Evolutionary conservation across 2,888 invertebrate species (phyloP).

Genomic region (Sicus ferrugineus): DNA sequence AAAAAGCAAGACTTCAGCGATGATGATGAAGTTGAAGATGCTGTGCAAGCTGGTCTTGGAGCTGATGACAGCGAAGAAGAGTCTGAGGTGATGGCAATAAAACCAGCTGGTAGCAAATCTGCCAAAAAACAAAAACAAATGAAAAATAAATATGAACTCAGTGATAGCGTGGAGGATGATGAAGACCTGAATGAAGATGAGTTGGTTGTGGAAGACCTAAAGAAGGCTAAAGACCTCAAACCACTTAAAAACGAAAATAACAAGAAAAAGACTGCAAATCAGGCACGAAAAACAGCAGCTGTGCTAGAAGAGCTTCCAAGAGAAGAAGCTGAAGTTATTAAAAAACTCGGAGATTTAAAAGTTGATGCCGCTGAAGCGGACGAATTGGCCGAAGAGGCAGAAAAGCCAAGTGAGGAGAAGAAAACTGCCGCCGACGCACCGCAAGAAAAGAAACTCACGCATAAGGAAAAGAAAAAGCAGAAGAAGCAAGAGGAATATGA

Average conservation of each 20-base stretch:
- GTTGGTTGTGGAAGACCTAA: not conserved
- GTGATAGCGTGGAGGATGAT: slow-evolving; percentile 55
- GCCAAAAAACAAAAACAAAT: slow-evolving; percentile 57
- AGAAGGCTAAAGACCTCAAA: not conserved
- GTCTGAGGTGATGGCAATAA: slow-evolving; percentile 40
- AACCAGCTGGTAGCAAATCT: slow-evolving; percentile 55
- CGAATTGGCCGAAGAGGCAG: slow-evolving; percentile 38
- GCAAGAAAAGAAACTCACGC: slow-evolving; percentile 80
- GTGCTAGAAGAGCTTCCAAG: slow-evolving; percentile 64
- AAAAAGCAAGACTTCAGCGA: slow-evolving; percentile 55
- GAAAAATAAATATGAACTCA: slow-evolving; percentile 46
- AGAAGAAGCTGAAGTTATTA: slow-evolving; percentile 32
- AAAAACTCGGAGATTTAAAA: slow-evolving; percentile 36
- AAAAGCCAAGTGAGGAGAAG: slow-evolving; percentile 45
- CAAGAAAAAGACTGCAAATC: not conserved
- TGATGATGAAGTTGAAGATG: slow-evolving; percentile 50
- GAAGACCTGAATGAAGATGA: slow-evolving; percentile 35
- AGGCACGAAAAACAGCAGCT: not conserved
- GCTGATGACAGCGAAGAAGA: slow-evolving; percentile 38
- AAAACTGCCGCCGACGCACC: slow-evolving; percentile 46
- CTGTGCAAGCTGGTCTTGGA: slow-evolving; percentile 10
- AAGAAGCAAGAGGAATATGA: slow-evolving; percentile 91
- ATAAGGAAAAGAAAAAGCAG: slow-evolving; percentile 90
- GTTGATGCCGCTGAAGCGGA: slow-evolving; percentile 8
- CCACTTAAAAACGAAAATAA: not conserved